Conservation (phyloP, 2,797 vertebrate species). For the Carduelis carduelis region DNA sequence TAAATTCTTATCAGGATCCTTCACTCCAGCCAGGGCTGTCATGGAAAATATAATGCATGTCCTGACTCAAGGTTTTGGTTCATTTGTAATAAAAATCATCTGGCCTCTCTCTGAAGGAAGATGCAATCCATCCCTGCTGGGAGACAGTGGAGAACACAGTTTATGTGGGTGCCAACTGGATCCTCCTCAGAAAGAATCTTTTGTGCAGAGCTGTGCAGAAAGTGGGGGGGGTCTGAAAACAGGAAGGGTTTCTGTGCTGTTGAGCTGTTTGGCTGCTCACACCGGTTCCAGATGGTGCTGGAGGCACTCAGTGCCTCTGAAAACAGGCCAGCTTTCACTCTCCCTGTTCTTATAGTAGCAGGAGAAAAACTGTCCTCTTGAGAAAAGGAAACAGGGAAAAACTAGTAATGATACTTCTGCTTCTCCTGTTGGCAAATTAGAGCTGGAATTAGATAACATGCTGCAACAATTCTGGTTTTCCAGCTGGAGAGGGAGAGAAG, state of each 20-base stretch:
- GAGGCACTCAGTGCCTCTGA: constrained; percentile 6
- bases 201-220: background rate
- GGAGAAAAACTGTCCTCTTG: constrained; percentile 7
- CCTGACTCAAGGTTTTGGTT: constrained; percentile 56
- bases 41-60: constrained; percentile 22
- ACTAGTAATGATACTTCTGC: constrained; percentile 7
- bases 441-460: background rate
- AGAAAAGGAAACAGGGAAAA: constrained; percentile 15
- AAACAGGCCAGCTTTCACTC: background rate
- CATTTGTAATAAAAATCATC: constrained; percentile 53
- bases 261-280: background rate
- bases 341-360: background rate
- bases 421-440: constrained; percentile 11
- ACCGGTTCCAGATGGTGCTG: constrained; percentile 40
- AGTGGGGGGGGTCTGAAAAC: background rate
- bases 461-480: background rate
- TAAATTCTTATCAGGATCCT: constrained; percentile 24
- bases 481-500: background rate
- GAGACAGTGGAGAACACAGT: constrained; percentile 16
- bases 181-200: constrained; percentile 15
- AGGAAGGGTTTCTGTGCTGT: background rate
- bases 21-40: constrained; percentile 22
- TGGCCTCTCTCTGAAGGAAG: constrained; percentile 33
- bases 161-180: constrained; percentile 47
- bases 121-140: constrained; percentile 21